phyloP scores from a whole-genome alignment of 2,797 vertebrate species.

The Sebastiscus tertius region DNA sequence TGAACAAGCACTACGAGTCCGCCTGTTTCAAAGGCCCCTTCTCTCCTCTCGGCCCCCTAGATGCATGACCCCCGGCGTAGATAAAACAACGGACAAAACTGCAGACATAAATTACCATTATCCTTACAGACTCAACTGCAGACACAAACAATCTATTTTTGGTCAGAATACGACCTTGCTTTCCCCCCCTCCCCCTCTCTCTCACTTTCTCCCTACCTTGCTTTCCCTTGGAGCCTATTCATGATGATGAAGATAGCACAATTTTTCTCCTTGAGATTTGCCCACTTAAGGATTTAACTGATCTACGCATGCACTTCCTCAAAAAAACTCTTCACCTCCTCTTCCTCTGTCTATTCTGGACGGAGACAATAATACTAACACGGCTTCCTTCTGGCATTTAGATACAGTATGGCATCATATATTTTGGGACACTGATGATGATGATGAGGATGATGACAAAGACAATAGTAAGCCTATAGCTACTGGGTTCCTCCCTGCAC shows the following conservation, averaged over 20 bases:
- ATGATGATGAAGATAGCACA: constrained; percentile 83
- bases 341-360: constrained; percentile 64
- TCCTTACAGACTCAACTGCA: constrained; percentile 69
- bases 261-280: constrained; percentile 83
- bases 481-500: constrained; percentile 72
- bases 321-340: constrained; percentile 68
- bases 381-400: constrained; percentile 74
- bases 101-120: constrained; percentile 68
- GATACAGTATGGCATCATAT: constrained; percentile 56
- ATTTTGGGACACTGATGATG: constrained; percentile 60
- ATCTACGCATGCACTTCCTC: constrained; percentile 84
- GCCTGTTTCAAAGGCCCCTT: constrained; percentile 93
- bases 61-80: constrained; percentile 83
- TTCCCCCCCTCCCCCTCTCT: constrained; percentile 33
- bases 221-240: constrained; percentile 67
- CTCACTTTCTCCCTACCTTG: constrained; percentile 26
- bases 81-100: constrained; percentile 59
- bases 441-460: constrained; percentile 52
- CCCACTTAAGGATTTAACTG: constrained; percentile 83
- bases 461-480: constrained; percentile 62
- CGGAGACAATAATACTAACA: constrained; percentile 67
- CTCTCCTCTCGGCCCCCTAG: constrained; percentile 83
- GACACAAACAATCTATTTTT: constrained; percentile 78
- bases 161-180: constrained; percentile 70
- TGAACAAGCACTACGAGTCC: constrained; percentile 98